Evolutionary conservation across 2,888 invertebrate species (phyloP), one percentile per base, ranked within the genome.

Genomic region (Aricia artaxerxes): DNA sequence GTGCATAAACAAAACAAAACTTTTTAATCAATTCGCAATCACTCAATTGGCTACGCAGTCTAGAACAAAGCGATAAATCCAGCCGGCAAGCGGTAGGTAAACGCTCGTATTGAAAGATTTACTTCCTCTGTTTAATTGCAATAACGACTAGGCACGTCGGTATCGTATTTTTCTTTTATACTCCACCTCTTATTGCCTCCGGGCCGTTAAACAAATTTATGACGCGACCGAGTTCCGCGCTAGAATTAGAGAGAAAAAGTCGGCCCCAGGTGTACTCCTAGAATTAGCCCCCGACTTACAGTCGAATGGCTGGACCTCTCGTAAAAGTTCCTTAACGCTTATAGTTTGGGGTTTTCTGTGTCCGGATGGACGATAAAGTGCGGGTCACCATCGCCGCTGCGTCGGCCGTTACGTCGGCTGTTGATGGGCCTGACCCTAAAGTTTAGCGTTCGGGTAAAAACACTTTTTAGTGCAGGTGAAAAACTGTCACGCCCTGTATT

Each of bases 121-220:
- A 94, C 94, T 94, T 94, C 94, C 94, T 92, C 92, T 92, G 94
- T 94, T 94, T 94, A 94, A 94, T 94, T 94, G 94, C 94, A 94
- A 94, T 94, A 94, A 94, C 94, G 94, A 92, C 93, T 93, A 92
- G 93, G 94, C 94, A 94, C 94, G 94, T 94, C 92, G 93, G 93
- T 94, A 94, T 93, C 94, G 94, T 94, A 94, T 94, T 94, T 94
- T 94, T 94, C 94, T 94, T 93, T 94, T 92, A 93, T 93, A 92
- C 94, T 91, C 93, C 90, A 90, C 92, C 94, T 93, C 93, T 94
- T 94, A 94, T 93, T 94, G 93, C 94, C 93, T 93, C 91, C 87
- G 90, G 91, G 92, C 91, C 93, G 94, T 94, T 94, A 94, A 94
- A 93, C 93, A 92, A 94, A 94, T 94, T 94, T 94, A 94, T 94